phyloP scores from a whole-genome alignment of 64 coral and sea anemone species.

The Stichodactyla mertensii region DNA sequence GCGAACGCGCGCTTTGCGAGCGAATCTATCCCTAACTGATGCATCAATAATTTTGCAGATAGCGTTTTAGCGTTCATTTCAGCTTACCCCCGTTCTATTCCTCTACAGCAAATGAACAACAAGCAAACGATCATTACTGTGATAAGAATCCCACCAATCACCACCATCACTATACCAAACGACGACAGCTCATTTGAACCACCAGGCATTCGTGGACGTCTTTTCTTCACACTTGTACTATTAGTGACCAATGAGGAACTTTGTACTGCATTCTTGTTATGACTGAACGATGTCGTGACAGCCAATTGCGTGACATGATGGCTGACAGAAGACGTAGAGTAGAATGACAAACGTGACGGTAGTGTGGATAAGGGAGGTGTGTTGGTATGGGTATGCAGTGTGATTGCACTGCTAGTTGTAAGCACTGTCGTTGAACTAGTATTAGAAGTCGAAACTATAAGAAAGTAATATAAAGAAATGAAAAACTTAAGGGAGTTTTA shows the following conservation, averaged over 20 bases:
- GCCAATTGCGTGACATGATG: neutral
- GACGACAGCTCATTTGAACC: neutral
- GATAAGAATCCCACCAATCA: neutral
- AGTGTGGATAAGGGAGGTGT: neutral
- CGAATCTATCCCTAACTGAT: neutral
- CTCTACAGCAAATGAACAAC: slow-evolving; percentile 8
- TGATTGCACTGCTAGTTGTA: neutral
- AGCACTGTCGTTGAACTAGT: neutral
- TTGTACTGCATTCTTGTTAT: neutral
- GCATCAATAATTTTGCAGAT: neutral
- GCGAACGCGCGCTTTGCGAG: neutral
- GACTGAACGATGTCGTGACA: neutral
- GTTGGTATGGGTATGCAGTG: neutral
- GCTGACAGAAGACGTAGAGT: neutral
- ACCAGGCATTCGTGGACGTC: neutral
- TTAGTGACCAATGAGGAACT: neutral
- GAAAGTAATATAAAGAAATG: neutral
- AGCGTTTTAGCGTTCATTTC: too few relatives aligned
- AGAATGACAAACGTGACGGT: neutral
- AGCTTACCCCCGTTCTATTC: slow-evolving; percentile 14
- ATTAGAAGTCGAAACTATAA: neutral
- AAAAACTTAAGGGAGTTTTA: too few relatives aligned
- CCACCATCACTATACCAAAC: slow-evolving; percentile 20
- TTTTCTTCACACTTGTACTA: neutral
- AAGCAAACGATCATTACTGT: slow-evolving; percentile 8